Conservation (phyloP, 1,140 invertebrate species). For the Dolichoris vasculosae region DNA sequence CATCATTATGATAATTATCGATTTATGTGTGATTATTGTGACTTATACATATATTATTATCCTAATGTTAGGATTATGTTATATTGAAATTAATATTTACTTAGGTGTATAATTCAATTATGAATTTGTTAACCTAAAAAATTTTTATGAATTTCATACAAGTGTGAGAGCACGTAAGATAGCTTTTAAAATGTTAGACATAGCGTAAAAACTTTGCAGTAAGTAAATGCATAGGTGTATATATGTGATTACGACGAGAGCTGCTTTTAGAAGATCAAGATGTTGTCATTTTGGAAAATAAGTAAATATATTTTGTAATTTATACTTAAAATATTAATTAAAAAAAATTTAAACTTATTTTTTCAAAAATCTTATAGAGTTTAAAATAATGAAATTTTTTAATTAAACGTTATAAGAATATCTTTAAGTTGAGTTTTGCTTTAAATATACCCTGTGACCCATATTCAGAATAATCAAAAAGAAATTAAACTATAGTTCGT, state of each 20-base stretch:
- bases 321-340: conserved; percentile 9
- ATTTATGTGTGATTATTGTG: conserved; percentile 47
- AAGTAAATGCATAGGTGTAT: conserved; percentile 63
- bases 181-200: conserved; percentile 59
- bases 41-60: conserved; percentile 39
- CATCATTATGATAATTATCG: conserved; percentile 53
- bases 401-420: not conserved
- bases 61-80: conserved; percentile 39
- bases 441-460: not conserved
- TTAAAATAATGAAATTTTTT: conserved; percentile 7
- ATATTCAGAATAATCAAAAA: conserved; percentile 41
- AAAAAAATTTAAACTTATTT: conserved; percentile 10
- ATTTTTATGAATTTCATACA: conserved; percentile 53
- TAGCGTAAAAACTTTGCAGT: conserved; percentile 61
- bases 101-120: conserved; percentile 51
- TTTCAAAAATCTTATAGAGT: not conserved
- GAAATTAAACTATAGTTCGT: conserved; percentile 44
- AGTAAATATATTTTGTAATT: conserved; percentile 42
- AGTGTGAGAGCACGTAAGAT: conserved; percentile 45
- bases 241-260: conserved; percentile 59
- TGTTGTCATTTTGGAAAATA: conserved; percentile 56
- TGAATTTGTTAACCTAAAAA: conserved; percentile 47
- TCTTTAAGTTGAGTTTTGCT: not conserved
- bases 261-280: conserved; percentile 55
- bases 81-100: conserved; percentile 50